Evolutionary conservation across 2,797 vertebrate species (phyloP).

Genomic region (Sebastolobus alascanus): DNA sequence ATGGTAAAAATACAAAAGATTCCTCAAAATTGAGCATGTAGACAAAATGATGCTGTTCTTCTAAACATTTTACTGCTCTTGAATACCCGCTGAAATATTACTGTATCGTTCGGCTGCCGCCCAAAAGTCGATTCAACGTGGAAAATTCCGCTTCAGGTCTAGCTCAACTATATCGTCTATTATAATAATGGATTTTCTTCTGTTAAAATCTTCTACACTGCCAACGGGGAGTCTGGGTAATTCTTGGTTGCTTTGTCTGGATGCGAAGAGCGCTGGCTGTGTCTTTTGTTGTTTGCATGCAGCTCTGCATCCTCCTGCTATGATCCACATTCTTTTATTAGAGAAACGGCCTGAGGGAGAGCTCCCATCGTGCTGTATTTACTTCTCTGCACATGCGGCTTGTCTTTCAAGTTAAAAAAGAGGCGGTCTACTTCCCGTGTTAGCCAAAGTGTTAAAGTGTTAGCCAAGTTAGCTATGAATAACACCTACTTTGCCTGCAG

Average conservation of each 20-base stretch:
- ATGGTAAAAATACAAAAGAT: background rate
- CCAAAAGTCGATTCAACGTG: background rate
- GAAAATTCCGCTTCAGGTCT: background rate
- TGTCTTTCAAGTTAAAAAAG: conserved; percentile 14
- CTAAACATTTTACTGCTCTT: background rate
- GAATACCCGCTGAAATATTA: too few relatives aligned
- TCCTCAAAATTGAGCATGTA: background rate
- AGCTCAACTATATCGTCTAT: background rate
- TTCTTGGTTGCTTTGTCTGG: conserved; percentile 2
- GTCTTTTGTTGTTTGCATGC: background rate
- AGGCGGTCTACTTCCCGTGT: background rate
- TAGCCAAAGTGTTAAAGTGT: conserved; percentile 58
- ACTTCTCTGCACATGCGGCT: conserved; percentile 7
- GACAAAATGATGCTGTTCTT: background rate
- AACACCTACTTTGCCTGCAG: conserved; percentile 48
- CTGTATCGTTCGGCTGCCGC: background rate
- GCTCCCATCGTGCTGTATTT: background rate
- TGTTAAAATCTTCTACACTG: background rate
- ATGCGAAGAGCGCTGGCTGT: background rate
- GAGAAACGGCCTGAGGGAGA: conserved; percentile 1
- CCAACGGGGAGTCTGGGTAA: background rate
- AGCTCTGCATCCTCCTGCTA: background rate
- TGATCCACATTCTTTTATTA: conserved; percentile 7
- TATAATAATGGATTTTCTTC: background rate
- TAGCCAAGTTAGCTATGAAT: conserved; percentile 55